These are phyloP conservation scores for Trematomus loennbergii DNA, from an alignment of 2,113 vertebrate genomes.

Conservation along the genomic window DNA sequence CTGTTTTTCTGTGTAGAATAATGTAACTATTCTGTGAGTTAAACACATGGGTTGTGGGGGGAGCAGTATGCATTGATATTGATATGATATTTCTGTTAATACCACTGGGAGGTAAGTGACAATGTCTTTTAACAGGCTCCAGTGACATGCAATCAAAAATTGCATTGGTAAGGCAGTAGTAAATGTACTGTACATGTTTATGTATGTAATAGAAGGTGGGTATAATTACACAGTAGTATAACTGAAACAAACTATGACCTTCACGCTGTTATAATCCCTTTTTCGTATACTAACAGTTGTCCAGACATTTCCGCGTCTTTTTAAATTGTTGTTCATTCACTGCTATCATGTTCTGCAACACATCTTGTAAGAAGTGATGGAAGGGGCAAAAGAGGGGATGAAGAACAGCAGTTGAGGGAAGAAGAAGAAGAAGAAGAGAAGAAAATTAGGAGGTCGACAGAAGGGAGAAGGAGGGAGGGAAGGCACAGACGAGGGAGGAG, in stretches of 20 bases:
- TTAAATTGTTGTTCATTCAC: no score
- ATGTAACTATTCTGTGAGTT: background rate
- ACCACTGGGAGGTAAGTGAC: background rate
- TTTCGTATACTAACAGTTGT: background rate
- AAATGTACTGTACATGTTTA: background rate
- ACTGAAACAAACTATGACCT: background rate
- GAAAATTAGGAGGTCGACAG: constrained; percentile 9
- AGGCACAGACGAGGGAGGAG: constrained; percentile 17
- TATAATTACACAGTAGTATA: no score
- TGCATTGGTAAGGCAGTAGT: background rate
- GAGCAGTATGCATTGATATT: background rate
- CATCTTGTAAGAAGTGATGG: background rate
- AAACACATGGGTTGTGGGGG: background rate
- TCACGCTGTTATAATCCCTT: background rate
- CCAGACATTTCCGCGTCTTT: background rate
- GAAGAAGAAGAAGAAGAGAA: constrained; percentile 19
- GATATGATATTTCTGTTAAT: background rate
- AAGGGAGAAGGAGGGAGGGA: constrained; percentile 24
- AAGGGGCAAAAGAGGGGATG: background rate
- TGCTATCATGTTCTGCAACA: background rate
- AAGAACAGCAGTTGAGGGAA: background rate
- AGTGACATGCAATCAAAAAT: background rate
- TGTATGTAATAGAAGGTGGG: background rate
- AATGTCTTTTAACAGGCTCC: background rate
- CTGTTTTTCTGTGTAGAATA: background rate